These are phyloP conservation scores for Sakesphorus luctuosus DNA, from an alignment of 2,113 vertebrate species.

Conservation along the genomic window DNA sequence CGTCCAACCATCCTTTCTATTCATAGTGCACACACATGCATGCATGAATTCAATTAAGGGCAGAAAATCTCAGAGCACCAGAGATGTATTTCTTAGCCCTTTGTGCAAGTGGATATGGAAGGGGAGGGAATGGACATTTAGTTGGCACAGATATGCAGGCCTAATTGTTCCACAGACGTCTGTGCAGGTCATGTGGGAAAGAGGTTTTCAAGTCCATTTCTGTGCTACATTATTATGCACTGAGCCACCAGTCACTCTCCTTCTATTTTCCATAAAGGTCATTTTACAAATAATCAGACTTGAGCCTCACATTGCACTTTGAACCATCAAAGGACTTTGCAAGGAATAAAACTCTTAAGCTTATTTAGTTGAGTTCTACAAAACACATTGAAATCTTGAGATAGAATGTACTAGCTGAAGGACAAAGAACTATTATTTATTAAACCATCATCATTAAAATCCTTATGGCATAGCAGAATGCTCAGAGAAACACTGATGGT, in stretches of 20 bases:
- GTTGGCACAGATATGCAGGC: background rate
- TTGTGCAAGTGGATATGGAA: slow-evolving; percentile 13
- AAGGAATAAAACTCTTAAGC: background rate
- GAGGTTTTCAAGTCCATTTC: slow-evolving; percentile 10
- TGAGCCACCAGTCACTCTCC: background rate
- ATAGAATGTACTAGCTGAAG: background rate
- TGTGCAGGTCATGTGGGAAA: background rate
- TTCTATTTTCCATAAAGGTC: slow-evolving; percentile 38
- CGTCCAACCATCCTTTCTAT: background rate
- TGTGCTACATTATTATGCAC: background rate
- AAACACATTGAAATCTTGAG: background rate
- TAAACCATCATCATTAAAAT: background rate
- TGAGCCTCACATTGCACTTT: background rate
- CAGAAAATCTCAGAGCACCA: slow-evolving; percentile 41
- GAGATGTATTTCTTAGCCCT: slow-evolving; percentile 14
- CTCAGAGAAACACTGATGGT: background rate
- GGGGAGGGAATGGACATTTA: slow-evolving; percentile 7
- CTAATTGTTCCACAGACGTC: slow-evolving; percentile 33
- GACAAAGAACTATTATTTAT: slow-evolving; percentile 12
- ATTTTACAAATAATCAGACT: slow-evolving; percentile 40
- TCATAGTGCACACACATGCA: background rate
- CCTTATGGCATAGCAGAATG: background rate
- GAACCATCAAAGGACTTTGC: slow-evolving; percentile 7
- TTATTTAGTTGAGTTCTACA: slow-evolving; percentile 3
- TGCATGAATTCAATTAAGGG: slow-evolving; percentile 41